These are phyloP conservation scores for Tanypteryx hageni DNA, from an alignment of 2,888 invertebrate species.

Conservation along the genomic window DNA sequence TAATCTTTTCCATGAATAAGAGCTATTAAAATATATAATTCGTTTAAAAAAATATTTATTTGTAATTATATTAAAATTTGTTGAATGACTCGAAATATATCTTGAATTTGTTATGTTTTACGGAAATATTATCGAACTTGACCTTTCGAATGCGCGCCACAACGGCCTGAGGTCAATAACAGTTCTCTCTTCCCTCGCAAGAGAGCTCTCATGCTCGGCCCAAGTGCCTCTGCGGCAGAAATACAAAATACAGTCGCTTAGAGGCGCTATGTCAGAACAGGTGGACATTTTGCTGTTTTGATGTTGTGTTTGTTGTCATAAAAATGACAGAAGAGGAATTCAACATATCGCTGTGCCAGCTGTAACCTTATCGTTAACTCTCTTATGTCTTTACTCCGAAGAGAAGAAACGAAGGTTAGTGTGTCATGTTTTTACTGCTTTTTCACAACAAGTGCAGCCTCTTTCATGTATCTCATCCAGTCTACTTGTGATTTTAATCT, in stretches of 20 bases:
- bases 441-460: too few relatives aligned
- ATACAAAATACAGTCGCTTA: slow-evolving; percentile 56
- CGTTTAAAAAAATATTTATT: too few relatives aligned
- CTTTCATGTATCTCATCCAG: too few relatives aligned
- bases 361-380: not conserved
- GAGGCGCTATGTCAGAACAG: slow-evolving; percentile 62
- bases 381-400: not conserved
- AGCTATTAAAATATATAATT: too few relatives aligned
- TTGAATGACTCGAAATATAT: too few relatives aligned
- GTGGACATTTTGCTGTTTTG: slow-evolving; percentile 63
- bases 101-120: too few relatives aligned
- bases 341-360: slow-evolving; percentile 5
- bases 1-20: too few relatives aligned
- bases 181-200: slow-evolving; percentile 10
- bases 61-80: too few relatives aligned
- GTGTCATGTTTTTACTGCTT: not conserved
- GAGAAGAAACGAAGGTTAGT: slow-evolving; percentile 43
- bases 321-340: slow-evolving; percentile 60
- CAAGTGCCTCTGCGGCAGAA: slow-evolving; percentile 52
- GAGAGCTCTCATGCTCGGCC: slow-evolving; percentile 35
- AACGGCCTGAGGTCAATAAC: slow-evolving; percentile 43
- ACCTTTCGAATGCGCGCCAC: slow-evolving; percentile 35
- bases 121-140: too few relatives aligned
- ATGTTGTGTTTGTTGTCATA: slow-evolving; percentile 60
- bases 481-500: not conserved